phyloP scores from a whole-genome alignment of 2,797 vertebrate species.

The Danio kyathit region DNA sequence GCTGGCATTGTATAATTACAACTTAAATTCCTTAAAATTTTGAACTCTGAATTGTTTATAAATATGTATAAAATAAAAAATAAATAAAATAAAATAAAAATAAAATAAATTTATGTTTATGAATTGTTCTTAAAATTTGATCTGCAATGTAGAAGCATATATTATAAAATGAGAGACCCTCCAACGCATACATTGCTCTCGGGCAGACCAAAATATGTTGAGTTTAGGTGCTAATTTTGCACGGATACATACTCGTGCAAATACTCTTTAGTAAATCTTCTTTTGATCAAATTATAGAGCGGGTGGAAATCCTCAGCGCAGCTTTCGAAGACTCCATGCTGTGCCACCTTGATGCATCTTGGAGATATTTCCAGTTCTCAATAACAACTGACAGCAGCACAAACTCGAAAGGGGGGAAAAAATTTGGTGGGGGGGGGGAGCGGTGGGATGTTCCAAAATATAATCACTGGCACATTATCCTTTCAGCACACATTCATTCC shows the following conservation, averaged over 20 bases:
- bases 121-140: too few species aligned
- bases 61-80: too few species aligned
- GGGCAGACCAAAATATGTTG: slow-evolving; percentile 48
- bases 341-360: slow-evolving; percentile 65
- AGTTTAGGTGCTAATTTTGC: slow-evolving; percentile 46
- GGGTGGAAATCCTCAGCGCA: slow-evolving; percentile 30
- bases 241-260: slow-evolving; percentile 51
- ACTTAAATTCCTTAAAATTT: too few species aligned
- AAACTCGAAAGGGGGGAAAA: slow-evolving; percentile 60
- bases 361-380: slow-evolving; percentile 67
- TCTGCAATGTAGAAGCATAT: too few species aligned
- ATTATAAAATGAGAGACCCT: background rate
- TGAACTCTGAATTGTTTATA: too few species aligned
- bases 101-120: too few species aligned
- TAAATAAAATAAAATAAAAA: too few species aligned
- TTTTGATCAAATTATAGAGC: slow-evolving; percentile 60
- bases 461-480: slow-evolving; percentile 65
- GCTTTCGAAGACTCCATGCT: slow-evolving; percentile 54
- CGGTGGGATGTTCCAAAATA: slow-evolving; percentile 68
- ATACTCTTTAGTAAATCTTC: slow-evolving; percentile 58
- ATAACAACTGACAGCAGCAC: slow-evolving; percentile 66
- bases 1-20: too few species aligned
- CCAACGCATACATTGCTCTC: slow-evolving; percentile 3
- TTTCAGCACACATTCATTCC: slow-evolving; percentile 62
- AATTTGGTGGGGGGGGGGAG: background rate